These are phyloP conservation scores for Sialia sialis DNA, from an alignment of 2,113 vertebrate genomes.

Conservation along the genomic window DNA sequence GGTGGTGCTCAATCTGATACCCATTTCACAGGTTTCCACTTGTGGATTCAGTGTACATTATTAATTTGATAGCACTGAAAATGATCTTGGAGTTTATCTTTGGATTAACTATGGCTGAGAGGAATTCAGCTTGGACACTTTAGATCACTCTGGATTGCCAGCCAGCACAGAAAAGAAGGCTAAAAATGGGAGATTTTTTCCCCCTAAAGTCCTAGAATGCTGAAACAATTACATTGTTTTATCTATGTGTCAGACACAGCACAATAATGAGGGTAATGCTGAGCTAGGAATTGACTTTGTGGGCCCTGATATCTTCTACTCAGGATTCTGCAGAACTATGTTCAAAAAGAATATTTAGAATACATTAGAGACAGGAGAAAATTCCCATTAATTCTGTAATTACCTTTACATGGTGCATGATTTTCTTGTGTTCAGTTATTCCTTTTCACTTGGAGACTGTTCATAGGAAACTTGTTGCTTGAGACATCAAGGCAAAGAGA, in stretches of 20 bases:
- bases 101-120: background rate
- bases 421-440: background rate
- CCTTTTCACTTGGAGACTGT: background rate
- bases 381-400: background rate
- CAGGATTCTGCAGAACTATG: background rate
- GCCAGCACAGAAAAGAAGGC: background rate
- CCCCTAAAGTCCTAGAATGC: background rate
- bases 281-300: background rate
- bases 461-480: background rate
- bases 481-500: background rate
- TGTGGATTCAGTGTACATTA: background rate
- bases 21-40: background rate
- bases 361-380: background rate
- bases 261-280: background rate
- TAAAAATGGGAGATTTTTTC: background rate
- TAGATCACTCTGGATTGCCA: background rate
- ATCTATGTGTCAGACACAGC: background rate
- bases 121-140: background rate
- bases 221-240: background rate
- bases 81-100: background rate
- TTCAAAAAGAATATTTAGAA: background rate
- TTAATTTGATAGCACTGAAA: background rate
- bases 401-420: background rate
- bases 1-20: background rate
- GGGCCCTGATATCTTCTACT: background rate